Percentiles rank a stretch among this genome's conserved stretches.
Evolutionary conservation across 2,888 invertebrate genomes (phyloP).

Genomic region (Dryobota labecula): DNA sequence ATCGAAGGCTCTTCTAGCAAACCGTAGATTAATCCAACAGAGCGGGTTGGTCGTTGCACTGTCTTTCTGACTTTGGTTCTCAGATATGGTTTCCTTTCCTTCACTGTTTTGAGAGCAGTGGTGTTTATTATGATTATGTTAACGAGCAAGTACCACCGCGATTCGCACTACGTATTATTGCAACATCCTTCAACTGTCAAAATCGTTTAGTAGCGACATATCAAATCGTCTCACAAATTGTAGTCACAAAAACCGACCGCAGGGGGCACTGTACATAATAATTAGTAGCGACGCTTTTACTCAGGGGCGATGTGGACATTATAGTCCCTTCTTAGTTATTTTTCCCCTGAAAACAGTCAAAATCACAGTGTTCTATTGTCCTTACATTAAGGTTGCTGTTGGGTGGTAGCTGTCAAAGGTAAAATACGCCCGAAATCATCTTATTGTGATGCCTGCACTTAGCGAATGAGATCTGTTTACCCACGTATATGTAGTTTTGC

Average conservation of each 20-base stretch:
- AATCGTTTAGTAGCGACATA: slow-evolving; percentile 55
- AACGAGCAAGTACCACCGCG: not conserved
- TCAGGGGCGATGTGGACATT: slow-evolving; percentile 42
- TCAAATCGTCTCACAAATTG: slow-evolving; percentile 62
- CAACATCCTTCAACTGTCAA: slow-evolving; percentile 57
- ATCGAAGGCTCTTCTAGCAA: too few species aligned
- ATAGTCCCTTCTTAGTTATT: too few species aligned
- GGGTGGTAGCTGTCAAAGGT: too few species aligned
- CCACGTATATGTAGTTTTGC: not conserved
- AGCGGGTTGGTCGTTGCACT: too few species aligned
- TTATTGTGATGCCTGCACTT: not conserved
- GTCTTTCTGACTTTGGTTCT: too few species aligned
- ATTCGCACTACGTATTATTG: not conserved
- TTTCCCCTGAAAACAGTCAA: too few species aligned
- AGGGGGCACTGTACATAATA: slow-evolving; percentile 62
- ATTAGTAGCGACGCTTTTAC: slow-evolving; percentile 47
- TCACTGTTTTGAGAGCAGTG: not conserved
- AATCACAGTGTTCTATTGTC: too few species aligned
- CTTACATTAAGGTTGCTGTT: too few species aligned
- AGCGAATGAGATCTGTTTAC: not conserved
- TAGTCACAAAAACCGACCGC: slow-evolving; percentile 52
- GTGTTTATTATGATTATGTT: not conserved
- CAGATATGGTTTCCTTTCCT: not conserved
- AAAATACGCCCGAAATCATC: too few species aligned
- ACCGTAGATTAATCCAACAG: too few species aligned